Evolutionary conservation across 2,888 invertebrate genomes (phyloP), one percentile per base, ranked within the genome.

Genomic region (Diarsia brunnea): DNA sequence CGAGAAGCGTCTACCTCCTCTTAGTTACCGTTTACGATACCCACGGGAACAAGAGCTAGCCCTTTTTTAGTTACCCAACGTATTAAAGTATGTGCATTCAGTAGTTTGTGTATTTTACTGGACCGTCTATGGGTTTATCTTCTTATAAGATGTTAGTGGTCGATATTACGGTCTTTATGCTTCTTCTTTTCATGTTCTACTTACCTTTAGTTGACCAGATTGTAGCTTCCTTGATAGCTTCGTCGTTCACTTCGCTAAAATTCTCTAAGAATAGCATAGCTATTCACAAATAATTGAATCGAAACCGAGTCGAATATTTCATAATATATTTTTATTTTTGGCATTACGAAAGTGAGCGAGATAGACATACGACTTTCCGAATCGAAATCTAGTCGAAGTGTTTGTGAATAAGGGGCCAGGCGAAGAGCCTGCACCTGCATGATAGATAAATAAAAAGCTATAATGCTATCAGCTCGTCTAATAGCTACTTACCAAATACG

Each of bases 1-100:
- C 61, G 12, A 47, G 65, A 53, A 55, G 38, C 51, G 66, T 77
- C 51, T 73, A 55, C 45, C n/a, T 51, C 60, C n/a, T 58, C 61
- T 55, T 64, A 64, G 49, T 55, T 53, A 58, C 53, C 43, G 11
- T 61, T 78, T 68, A 83, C 64, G 64, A 64, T 47, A 31, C 82
- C 64, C 83, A 27, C n/a, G 60, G 72, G 78, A 38, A 49, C n/a
- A 43, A 16, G 45, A 38, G n/a, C 69, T 60, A 63, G 14, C 14
- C 11, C 69, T 63, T 66, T 53, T 69, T n/a, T 38, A 45, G 47
- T 61, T 47, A 60, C 53, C 51, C 31, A 21, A 31, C 19, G 47
- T 64, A 31, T 51, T 47, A 49, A 31, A 69, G 64, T 58, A 38
- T 49, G 49, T 69, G 58, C 14, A 61, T 63, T 63, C 24, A 38